These are phyloP conservation scores for Ctenoplectra terminalis DNA, from an alignment of 1,140 invertebrate genomes.

Conservation along the genomic window DNA sequence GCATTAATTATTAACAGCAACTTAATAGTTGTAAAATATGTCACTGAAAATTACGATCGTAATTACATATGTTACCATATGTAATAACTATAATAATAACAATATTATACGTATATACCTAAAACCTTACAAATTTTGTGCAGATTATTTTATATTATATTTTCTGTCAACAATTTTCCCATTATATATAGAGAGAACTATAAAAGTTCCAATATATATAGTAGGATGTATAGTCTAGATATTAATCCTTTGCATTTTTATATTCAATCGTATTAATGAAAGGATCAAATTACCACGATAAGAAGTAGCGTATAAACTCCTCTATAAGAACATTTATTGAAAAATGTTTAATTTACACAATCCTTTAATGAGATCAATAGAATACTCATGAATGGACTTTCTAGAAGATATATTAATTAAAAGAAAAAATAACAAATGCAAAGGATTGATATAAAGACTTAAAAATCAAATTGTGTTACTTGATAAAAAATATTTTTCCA, in stretches of 20 bases:
- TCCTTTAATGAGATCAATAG: neutral
- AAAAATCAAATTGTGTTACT: slow-evolving; percentile 1
- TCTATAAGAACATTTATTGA: neutral
- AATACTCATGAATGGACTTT: neutral
- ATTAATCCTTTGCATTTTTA: slow-evolving; percentile 24
- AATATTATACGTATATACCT: slow-evolving; percentile 1
- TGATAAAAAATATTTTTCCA: neutral
- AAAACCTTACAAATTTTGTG: slow-evolving; percentile 18
- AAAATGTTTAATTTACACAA: too few species aligned
- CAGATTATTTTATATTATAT: slow-evolving; percentile 24
- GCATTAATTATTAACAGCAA: slow-evolving; percentile 15
- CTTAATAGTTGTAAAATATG: neutral
- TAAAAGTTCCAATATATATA: neutral
- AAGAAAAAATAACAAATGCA: neutral
- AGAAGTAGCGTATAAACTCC: neutral
- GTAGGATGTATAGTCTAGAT: neutral
- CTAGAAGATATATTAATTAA: too few species aligned
- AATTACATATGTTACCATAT: slow-evolving; percentile 13
- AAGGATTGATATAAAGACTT: slow-evolving; percentile 16
- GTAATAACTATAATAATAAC: slow-evolving; percentile 17
- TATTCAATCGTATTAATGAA: neutral
- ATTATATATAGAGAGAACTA: slow-evolving; percentile 13
- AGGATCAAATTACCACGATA: neutral
- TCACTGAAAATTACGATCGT: neutral
- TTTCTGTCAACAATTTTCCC: neutral